phyloP scores from a whole-genome alignment of 2,797 vertebrate species.

The Pelochelys cantorii region DNA sequence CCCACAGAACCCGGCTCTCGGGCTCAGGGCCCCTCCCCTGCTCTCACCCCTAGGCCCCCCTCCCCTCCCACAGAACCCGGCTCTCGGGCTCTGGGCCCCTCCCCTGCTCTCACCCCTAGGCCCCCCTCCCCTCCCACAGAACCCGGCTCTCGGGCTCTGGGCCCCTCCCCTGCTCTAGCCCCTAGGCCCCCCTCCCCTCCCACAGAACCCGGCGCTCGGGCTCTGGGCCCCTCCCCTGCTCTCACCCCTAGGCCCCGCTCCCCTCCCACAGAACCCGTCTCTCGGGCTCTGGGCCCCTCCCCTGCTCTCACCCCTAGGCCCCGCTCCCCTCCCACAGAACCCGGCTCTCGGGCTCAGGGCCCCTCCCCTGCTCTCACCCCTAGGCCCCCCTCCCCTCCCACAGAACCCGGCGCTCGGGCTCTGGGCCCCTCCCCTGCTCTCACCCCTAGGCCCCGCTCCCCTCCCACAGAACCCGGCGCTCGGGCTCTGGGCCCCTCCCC shows the following conservation, averaged over 20 bases:
- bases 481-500: background rate
- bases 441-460: background rate
- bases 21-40: background rate
- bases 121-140: no score
- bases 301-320: background rate
- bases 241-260: background rate
- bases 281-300: no score
- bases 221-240: background rate
- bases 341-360: accelerated
- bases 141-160: no score
- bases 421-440: background rate
- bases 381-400: no score
- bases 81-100: background rate
- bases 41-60: background rate
- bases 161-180: background rate
- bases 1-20: no score
- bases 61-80: background rate
- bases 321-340: background rate
- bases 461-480: background rate
- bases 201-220: background rate
- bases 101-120: background rate
- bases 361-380: background rate
- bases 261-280: no score
- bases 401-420: no score
- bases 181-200: background rate